phyloP scores from a whole-genome alignment of 2,113 vertebrate genomes.

The Pandion haliaetus region DNA sequence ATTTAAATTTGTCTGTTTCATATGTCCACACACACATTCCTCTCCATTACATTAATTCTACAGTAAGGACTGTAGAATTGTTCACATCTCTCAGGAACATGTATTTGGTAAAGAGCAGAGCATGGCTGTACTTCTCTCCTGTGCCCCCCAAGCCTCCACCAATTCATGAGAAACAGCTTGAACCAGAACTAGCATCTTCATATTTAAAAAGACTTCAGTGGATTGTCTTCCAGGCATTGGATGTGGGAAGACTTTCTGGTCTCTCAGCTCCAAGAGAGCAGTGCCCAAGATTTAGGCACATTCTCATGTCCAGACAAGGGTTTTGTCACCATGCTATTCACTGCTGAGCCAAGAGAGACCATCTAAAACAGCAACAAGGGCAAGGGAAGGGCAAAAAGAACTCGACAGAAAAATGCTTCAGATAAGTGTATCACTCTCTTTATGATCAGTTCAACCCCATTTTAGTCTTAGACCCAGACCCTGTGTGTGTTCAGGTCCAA shows the following conservation, averaged over 20 bases:
- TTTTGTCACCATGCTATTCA: not conserved
- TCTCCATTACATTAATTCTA: not conserved
- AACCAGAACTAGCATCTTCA: not conserved
- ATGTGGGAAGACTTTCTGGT: not conserved
- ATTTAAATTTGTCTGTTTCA: not conserved
- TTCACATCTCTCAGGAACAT: not conserved
- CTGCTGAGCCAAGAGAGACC: not conserved
- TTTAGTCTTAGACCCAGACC: not conserved
- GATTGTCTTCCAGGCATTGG: not conserved
- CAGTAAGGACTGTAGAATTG: not conserved
- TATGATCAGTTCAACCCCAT: not conserved
- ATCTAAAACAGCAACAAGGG: not conserved
- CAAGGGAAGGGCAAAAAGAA: not conserved
- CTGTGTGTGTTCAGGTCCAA: not conserved
- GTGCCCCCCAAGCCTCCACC: not conserved
- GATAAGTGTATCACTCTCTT: not conserved
- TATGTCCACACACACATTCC: not conserved
- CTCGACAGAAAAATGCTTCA: not conserved
- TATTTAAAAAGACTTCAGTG: not conserved
- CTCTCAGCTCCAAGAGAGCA: not conserved
- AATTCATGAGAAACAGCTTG: not conserved
- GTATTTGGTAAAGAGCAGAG: not conserved
- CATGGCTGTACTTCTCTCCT: not conserved
- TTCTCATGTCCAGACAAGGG: accelerated
- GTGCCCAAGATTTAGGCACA: not conserved